Evolutionary conservation across 64 coral and sea anemone species (phyloP), one percentile per base, ranked within the genome.

Genomic region (Exaiptasia diaphana): DNA sequence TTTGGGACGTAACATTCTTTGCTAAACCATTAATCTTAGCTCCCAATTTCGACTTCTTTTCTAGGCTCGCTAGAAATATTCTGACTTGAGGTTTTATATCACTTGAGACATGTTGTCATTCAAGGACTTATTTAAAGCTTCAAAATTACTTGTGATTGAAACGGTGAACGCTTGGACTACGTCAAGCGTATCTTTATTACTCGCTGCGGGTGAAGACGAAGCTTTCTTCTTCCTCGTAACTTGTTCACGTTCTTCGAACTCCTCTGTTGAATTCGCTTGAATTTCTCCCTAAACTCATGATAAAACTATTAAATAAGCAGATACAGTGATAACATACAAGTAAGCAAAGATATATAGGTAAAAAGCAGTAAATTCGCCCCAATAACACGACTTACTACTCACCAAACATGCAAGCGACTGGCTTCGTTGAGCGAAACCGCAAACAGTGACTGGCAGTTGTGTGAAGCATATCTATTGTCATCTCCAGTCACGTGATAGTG

Each of bases 11-110:
- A 61, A 82, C 64, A 29, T 82, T 63, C 46, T 52, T 48, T 34
- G 62, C 79, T 64, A 68, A 67, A 62, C 68, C 79, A 52, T 82
- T 82, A 61, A 80, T 82, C 46, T 67, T 68, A 63, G 61, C 59
- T 63, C 62, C 61, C 21, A 41, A 46, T 57, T 71, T 20, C 18
- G 64, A 15, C 64, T 68, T 68, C 37, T 68, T 36, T 37, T 68
- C 64, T 68, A 68, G 64, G 64, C 64, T 68, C 28, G 64, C 64
- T 33, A 68, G 9, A 33, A 68, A 46, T 46, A 15, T 8, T 46
- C 43, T 15, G n/a, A n/a, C 15, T 15, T 46, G 43, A 46, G 43
- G 43, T 46, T 46, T 46, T 46, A 15, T 46, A 15, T 15, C 6
- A 46, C 6, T 46, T 46, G 43, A 6, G 43, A 46, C 43, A 46